Percentiles rank a stretch among this genome's conserved stretches.
These are phyloP conservation scores for Typhlomys cinereus DNA, from an alignment of 2,113 vertebrate genomes.

Conservation along the genomic window DNA sequence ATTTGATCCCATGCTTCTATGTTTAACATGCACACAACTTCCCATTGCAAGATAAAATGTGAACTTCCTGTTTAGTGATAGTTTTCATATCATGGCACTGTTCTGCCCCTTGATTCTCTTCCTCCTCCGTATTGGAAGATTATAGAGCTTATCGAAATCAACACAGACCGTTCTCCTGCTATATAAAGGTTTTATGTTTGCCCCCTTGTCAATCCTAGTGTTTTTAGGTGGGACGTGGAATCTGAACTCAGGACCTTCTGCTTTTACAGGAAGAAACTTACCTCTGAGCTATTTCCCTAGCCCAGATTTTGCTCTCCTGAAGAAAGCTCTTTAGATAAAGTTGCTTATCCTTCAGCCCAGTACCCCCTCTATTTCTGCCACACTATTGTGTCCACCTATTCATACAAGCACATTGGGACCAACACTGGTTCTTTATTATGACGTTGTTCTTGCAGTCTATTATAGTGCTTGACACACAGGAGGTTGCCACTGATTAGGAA, in stretches of 20 bases:
- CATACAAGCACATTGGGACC: neutral
- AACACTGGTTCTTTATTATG: neutral
- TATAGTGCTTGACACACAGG: neutral
- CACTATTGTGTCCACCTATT: rapidly evolving
- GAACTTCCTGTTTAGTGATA: neutral
- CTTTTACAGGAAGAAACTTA: too few species aligned
- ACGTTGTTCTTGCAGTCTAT: neutral
- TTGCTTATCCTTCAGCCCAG: neutral
- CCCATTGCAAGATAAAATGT: neutral
- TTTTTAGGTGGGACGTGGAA: too few species aligned
- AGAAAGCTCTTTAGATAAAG: neutral
- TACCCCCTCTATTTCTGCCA: rapidly evolving
- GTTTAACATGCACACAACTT: neutral
- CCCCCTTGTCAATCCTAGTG: too few species aligned
- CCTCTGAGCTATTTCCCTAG: rapidly evolving
- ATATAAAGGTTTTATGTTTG: neutral
- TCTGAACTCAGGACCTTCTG: too few species aligned
- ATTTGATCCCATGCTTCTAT: too few species aligned
- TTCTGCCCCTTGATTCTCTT: neutral
- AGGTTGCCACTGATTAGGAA: neutral
- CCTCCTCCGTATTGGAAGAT: neutral
- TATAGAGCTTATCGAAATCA: neutral
- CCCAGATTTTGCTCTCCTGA: neutral
- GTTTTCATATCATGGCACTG: neutral
- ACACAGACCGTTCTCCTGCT: neutral